phyloP scores from a whole-genome alignment of 2,888 invertebrate genomes.

The Philereme transversata region DNA sequence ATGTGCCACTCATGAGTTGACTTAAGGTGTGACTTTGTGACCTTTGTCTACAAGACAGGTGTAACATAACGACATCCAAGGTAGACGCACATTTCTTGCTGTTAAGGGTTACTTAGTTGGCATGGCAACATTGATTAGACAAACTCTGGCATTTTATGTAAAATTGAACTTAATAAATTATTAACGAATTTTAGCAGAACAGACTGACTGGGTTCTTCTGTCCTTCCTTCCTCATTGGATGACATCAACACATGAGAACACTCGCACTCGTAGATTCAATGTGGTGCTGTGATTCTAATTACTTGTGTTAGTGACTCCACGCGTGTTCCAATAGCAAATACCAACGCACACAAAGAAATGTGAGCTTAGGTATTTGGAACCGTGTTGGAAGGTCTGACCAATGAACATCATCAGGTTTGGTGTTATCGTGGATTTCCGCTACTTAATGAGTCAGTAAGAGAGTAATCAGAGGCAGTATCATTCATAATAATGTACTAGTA shows the following conservation, averaged over 20 bases:
- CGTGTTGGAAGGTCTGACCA: constrained; percentile 14
- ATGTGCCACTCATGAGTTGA: too few relatives aligned
- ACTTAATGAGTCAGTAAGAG: constrained; percentile 58
- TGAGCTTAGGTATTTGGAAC: constrained; percentile 19
- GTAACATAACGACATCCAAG: too few relatives aligned
- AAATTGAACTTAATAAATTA: too few relatives aligned
- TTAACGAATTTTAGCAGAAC: neutral
- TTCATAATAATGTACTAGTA: constrained; percentile 71
- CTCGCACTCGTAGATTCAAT: constrained; percentile 34
- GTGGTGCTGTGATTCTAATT: constrained; percentile 34
- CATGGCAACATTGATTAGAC: constrained; percentile 44
- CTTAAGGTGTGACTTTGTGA: too few relatives aligned
- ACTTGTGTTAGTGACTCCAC: constrained; percentile 33
- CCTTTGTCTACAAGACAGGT: too few relatives aligned
- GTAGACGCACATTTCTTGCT: neutral
- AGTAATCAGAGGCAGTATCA: constrained; percentile 64
- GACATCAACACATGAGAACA: constrained; percentile 40
- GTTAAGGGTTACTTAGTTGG: constrained; percentile 36
- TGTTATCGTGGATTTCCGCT: constrained; percentile 48
- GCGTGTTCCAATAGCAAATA: constrained; percentile 44
- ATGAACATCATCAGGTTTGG: constrained; percentile 36
- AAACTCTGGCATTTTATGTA: constrained; percentile 8
- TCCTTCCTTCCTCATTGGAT: constrained; percentile 39
- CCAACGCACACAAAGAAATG: constrained; percentile 45
- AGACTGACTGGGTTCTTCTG: constrained; percentile 22